Evolutionary conservation across 2,888 invertebrate species (phyloP).

Genomic region (Amorpha juglandis): DNA sequence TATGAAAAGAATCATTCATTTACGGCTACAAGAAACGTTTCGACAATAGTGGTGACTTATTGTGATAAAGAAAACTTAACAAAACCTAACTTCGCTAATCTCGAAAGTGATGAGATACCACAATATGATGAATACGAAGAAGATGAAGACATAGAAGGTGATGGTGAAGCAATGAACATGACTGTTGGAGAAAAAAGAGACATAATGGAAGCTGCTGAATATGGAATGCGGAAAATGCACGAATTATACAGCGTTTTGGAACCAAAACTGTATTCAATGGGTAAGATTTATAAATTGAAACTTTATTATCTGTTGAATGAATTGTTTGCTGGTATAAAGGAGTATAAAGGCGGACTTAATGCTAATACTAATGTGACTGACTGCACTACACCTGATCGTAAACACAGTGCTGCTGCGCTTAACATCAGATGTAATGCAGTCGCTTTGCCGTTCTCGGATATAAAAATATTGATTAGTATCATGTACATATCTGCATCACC

Average conservation of each 20-base stretch:
- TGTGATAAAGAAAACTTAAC: conserved; percentile 69
- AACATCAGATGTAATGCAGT: too few species aligned
- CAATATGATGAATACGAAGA: conserved; percentile 46
- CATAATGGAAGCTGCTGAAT: conserved; percentile 87
- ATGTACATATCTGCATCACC: too few species aligned
- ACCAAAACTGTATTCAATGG: conserved; percentile 88
- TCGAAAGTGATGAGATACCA: conserved; percentile 42
- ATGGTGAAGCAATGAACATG: conserved; percentile 44
- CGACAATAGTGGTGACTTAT: conserved; percentile 75
- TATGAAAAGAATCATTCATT: conserved; percentile 68
- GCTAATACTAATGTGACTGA: too few species aligned
- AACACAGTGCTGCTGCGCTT: too few species aligned
- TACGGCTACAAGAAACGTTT: conserved; percentile 69
- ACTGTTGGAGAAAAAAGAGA: conserved; percentile 69
- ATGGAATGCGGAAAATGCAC: conserved; percentile 87
- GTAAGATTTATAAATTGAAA: conserved; percentile 65
- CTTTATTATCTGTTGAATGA: background rate
- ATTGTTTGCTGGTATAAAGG: too few species aligned
- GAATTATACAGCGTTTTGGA: conserved; percentile 87
- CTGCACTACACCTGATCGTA: too few species aligned
- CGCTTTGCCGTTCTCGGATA: too few species aligned
- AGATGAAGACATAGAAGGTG: conserved; percentile 40
- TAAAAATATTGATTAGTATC: too few species aligned
- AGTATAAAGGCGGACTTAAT: too few species aligned
- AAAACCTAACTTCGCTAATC: conserved; percentile 47